Percentiles rank a stretch among this genome's conserved stretches.
phyloP scores from a whole-genome alignment of 2,113 vertebrate genomes.

The Ageneiosus marmoratus region DNA sequence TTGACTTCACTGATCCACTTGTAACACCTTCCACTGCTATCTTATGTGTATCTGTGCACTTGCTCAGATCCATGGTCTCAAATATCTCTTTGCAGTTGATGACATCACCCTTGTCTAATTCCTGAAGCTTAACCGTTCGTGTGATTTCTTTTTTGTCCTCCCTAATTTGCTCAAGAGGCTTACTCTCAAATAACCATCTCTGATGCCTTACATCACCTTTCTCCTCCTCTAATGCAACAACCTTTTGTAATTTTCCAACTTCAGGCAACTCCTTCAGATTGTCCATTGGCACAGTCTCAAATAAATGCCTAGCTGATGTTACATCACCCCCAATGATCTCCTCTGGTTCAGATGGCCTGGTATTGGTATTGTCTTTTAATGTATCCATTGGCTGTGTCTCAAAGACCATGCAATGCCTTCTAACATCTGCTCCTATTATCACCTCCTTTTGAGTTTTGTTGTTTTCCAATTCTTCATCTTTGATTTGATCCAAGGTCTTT shows the following conservation, averaged over 20 bases:
- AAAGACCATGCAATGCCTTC: conserved; percentile 83
- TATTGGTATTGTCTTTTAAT: conserved; percentile 77
- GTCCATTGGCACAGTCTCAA: conserved; percentile 86
- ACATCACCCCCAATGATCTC: conserved; percentile 86
- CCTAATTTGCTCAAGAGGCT: conserved; percentile 83
- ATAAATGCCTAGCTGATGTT: conserved; percentile 78
- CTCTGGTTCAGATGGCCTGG: conserved; percentile 62
- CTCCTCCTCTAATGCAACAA: conserved; percentile 81
- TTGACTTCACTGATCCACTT: conserved; percentile 82
- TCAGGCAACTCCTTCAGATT: conserved; percentile 82
- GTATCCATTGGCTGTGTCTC: conserved; percentile 84
- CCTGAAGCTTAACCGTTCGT: conserved; percentile 81
- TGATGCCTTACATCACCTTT: conserved; percentile 88
- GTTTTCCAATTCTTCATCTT: conserved; percentile 78
- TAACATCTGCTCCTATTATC: conserved; percentile 83
- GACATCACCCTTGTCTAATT: conserved; percentile 83
- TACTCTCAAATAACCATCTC: conserved; percentile 88
- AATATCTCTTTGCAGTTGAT: conserved; percentile 81
- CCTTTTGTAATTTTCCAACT: conserved; percentile 81
- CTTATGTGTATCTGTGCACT: conserved; percentile 78
- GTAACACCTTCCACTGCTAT: conserved; percentile 84
- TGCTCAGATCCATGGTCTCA: conserved; percentile 84
- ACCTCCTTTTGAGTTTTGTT: conserved; percentile 74
- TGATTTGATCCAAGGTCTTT: conserved; percentile 82
- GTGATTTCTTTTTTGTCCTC: conserved; percentile 81